Evolutionary conservation across 2,113 vertebrate genomes (phyloP), one percentile per base, ranked within the genome.

Genomic region (Deroptyus accipitrinus): DNA sequence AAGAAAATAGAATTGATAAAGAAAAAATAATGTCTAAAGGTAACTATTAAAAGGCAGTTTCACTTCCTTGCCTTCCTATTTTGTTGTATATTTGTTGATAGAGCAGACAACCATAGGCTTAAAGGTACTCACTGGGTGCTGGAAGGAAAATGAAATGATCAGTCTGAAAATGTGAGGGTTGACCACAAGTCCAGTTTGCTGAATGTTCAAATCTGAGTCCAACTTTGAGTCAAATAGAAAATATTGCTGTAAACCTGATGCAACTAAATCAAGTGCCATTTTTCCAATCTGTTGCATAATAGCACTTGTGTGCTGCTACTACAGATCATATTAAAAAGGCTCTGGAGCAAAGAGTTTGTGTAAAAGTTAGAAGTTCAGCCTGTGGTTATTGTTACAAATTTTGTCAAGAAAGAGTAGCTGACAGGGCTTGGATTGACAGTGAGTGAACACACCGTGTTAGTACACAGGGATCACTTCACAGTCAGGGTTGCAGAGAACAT

Each of bases 291-390:
- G 46, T 63, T 79, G 64, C 72, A 74, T 80, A 84, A 69, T 90
- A 81, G 15, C 39, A 17, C 82, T 94, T 73, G 42, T 67, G 39
- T 44, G 48, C 86, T 37, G 16, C 57, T 89, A 23, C 61, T 57
- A 69, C 54, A 87, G 87, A 92, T 92, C 67, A 48, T 15, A 33
- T 88, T 83, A 15, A 89, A 82, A 92, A 79, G 61, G 75, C 67
- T 82, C 15, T 17, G 68, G 73, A 94, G 79, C 66, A 66, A 90
- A 63, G 88, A 94, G 89, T 92, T 92, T 79, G 83, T 48, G 77
- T 87, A 27, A 2, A 35, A 83, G 86, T 48, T 88, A 51, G 14
- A 66, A 84, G 76, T 5, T 15, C 41, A 30, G 61, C 28, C 4
- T 74, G 93, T 69, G 67, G 78, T 75, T 79, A 9, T 91, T 88